Conservation (phyloP, 92 coral and sea anemone genomes). For the Nematostella vectensis region DNA sequence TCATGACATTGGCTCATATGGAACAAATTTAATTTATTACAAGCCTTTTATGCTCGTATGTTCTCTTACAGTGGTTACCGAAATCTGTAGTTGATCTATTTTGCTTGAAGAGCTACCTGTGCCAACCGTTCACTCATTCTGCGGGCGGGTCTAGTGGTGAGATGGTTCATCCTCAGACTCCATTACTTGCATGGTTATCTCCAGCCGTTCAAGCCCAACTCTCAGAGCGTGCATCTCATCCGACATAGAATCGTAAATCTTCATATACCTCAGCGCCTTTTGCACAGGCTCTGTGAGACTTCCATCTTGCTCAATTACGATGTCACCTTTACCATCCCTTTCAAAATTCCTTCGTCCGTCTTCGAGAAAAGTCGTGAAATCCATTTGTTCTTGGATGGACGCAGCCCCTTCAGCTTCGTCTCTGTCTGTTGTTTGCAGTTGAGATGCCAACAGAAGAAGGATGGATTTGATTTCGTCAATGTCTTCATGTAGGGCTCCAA, state of each 20-base stretch:
- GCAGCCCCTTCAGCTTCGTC: not conserved
- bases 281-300: too few species aligned
- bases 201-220: slow-evolving; percentile 1
- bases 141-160: too few species aligned
- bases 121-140: too few species aligned
- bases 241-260: slow-evolving; percentile 2
- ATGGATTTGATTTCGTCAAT: not conserved
- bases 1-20: too few species aligned
- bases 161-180: not conserved
- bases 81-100: too few species aligned
- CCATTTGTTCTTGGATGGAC: slow-evolving; percentile 5
- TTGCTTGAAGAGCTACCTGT: too few species aligned
- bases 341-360: not conserved
- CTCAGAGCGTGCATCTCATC: slow-evolving; percentile 11
- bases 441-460: not conserved
- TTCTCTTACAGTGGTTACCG: too few species aligned
- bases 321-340: not conserved
- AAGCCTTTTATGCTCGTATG: too few species aligned
- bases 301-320: not conserved
- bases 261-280: not conserved
- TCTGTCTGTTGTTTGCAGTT: not conserved
- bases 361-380: not conserved
- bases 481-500: not conserved
- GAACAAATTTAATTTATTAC: too few species aligned
- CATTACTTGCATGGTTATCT: not conserved